Evolutionary conservation across 2,797 vertebrate species (phyloP).

Genomic region (Coluber constrictor): DNA sequence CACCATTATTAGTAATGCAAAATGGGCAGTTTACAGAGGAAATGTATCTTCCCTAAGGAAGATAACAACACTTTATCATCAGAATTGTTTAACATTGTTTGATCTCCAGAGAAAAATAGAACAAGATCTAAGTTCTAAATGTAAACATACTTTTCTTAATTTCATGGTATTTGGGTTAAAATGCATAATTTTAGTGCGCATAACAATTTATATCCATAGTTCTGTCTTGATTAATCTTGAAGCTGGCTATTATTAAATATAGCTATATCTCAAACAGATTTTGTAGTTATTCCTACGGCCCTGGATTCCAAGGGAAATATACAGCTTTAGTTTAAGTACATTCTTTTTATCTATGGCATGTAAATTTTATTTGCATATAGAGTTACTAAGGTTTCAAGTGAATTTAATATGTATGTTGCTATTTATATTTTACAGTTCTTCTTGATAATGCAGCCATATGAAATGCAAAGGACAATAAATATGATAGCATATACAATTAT

Average conservation of each 20-base stretch:
- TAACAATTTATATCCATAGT: background rate
- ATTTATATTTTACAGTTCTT: background rate
- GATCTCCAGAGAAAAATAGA: conserved; percentile 61
- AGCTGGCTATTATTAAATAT: conserved; percentile 14
- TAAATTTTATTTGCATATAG: background rate
- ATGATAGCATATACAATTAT: background rate
- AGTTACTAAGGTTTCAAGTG: background rate
- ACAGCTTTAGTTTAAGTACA: background rate
- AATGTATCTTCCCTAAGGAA: conserved; percentile 56
- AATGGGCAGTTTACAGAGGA: conserved; percentile 58
- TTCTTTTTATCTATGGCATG: background rate
- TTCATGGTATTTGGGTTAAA: conserved; percentile 46
- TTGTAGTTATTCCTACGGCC: background rate
- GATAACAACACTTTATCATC: conserved; percentile 64
- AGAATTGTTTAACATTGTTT: conserved; percentile 53
- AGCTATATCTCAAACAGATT: background rate
- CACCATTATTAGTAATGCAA: conserved; percentile 66
- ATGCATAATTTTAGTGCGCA: background rate
- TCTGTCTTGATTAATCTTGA: conserved; percentile 13
- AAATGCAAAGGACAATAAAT: background rate
- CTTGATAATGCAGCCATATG: background rate
- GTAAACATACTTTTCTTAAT: conserved; percentile 37
- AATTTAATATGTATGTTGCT: background rate
- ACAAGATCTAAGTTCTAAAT: conserved; percentile 58
- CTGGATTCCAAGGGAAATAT: background rate